Percentiles rank a stretch among this genome's conserved stretches.
phyloP scores from a whole-genome alignment of 2,888 invertebrate species.

The Melieria omissa region DNA sequence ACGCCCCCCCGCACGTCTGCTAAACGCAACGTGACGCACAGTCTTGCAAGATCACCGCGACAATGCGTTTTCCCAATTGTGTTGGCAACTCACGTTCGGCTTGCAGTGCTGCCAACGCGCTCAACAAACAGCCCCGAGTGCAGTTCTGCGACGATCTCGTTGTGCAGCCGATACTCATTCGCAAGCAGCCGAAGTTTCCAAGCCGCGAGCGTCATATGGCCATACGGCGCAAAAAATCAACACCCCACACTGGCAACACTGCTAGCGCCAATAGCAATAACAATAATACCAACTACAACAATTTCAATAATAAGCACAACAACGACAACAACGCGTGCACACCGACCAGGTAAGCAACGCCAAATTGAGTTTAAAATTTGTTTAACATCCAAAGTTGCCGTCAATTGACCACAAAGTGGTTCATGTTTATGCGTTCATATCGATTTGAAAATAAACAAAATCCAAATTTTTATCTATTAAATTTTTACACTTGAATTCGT shows the following conservation, averaged over 20 bases:
- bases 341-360: constrained; percentile 15
- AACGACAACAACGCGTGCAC: neutral
- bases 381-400: no score
- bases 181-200: constrained; percentile 75
- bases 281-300: neutral
- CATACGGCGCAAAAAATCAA: constrained; percentile 71
- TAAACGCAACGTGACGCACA: no score
- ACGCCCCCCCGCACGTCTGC: no score
- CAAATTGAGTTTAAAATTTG: no score
- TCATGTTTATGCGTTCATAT: no score
- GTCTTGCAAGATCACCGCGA: no score
- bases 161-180: constrained; percentile 66
- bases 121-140: constrained; percentile 48
- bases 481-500: no score
- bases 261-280: neutral
- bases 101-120: neutral
- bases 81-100: no score
- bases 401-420: no score
- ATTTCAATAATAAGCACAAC: neutral
- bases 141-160: constrained; percentile 51
- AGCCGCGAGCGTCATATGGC: constrained; percentile 77
- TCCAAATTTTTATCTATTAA: no score
- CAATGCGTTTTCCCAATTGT: no score
- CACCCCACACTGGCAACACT: neutral
- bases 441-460: no score